Conservation (phyloP, 2,888 invertebrate genomes). For the Drosophila formosana region DNA sequence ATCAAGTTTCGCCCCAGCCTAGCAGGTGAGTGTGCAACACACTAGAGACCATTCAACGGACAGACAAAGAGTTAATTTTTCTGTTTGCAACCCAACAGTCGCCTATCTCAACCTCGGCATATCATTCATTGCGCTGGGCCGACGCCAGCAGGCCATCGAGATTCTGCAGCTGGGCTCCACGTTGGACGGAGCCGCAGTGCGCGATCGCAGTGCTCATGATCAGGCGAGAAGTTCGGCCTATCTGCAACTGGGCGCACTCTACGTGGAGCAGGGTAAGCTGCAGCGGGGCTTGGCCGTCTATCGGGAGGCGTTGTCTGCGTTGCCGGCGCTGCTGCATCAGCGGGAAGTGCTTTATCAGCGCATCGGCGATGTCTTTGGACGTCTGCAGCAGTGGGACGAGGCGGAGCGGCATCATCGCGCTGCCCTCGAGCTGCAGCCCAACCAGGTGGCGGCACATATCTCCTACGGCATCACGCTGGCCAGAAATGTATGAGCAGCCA, state of each 20-base stretch:
- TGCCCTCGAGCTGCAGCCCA: slow-evolving; percentile 92
- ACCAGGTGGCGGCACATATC: slow-evolving; percentile 95
- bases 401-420: slow-evolving; percentile 95
- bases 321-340: slow-evolving; percentile 91
- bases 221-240: slow-evolving; percentile 95
- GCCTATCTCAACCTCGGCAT: slow-evolving; percentile 97
- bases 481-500: slow-evolving; percentile 89
- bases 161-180: slow-evolving; percentile 93
- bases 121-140: slow-evolving; percentile 92
- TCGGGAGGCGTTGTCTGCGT: slow-evolving; percentile 93
- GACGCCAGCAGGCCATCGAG: slow-evolving; percentile 94
- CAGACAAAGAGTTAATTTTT: not conserved
- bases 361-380: slow-evolving; percentile 94
- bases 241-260: slow-evolving; percentile 93
- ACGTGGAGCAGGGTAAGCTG: slow-evolving; percentile 93
- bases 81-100: slow-evolving; percentile 82
- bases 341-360: slow-evolving; percentile 89
- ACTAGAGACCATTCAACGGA: not conserved
- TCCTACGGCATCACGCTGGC: slow-evolving; percentile 96
- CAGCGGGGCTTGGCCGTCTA: slow-evolving; percentile 94
- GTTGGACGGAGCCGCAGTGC: slow-evolving; percentile 92
- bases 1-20: slow-evolving; percentile 93
- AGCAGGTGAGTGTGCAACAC: slow-evolving; percentile 87
- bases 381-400: slow-evolving; percentile 92
- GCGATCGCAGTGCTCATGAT: slow-evolving; percentile 95